These are phyloP conservation scores for Lophius piscatorius DNA, from an alignment of 2,113 vertebrate genomes.

Conservation along the genomic window DNA sequence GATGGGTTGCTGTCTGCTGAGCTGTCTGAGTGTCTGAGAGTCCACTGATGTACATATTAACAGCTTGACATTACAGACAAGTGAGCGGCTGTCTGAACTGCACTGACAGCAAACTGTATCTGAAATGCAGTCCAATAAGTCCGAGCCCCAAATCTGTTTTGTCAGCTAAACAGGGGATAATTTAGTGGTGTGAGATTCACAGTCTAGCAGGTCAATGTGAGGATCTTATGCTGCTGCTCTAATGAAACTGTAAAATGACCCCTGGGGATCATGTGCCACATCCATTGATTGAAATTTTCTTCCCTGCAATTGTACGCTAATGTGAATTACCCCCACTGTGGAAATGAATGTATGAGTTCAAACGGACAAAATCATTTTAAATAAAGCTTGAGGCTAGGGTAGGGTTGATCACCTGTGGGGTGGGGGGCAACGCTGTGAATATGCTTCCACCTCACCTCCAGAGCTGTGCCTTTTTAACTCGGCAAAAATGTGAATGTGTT, in stretches of 20 bases:
- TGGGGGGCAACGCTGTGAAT: slow-evolving; percentile 28
- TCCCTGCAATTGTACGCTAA: slow-evolving; percentile 35
- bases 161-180: slow-evolving; percentile 40
- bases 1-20: too few species aligned
- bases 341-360: slow-evolving; percentile 7
- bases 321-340: slow-evolving; percentile 31
- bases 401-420: too few species aligned
- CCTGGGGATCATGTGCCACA: slow-evolving; percentile 35
- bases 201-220: slow-evolving; percentile 17
- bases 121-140: slow-evolving; percentile 2
- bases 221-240: slow-evolving; percentile 44
- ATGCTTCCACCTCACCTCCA: slow-evolving; percentile 26
- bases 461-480: slow-evolving; percentile 37
- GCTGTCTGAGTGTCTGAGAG: too few species aligned
- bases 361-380: background rate
- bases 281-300: slow-evolving; percentile 63
- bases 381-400: background rate
- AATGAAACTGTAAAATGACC: slow-evolving; percentile 63
- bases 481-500: slow-evolving; percentile 57
- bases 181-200: slow-evolving; percentile 43
- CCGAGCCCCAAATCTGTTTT: slow-evolving; percentile 32
- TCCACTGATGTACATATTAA: background rate
- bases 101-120: background rate
- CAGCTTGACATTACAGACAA: background rate
- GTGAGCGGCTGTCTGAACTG: background rate